These are phyloP conservation scores for Rhabdomys pumilio DNA, from an alignment of 2,797 vertebrate genomes.

Conservation along the genomic window DNA sequence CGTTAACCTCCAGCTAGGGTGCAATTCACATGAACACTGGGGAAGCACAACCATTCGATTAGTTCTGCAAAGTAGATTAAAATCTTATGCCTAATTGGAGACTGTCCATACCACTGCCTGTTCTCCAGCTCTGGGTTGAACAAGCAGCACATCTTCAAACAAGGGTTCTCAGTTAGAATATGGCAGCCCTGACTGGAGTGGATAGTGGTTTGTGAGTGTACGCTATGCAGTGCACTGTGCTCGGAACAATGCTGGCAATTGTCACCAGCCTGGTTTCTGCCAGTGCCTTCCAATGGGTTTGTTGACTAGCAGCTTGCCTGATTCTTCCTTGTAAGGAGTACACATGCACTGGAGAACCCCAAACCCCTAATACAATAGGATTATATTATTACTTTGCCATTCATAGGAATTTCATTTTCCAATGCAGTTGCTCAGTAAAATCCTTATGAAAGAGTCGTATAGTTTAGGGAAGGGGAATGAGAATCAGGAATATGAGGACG, in stretches of 20 bases:
- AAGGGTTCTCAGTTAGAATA: neutral
- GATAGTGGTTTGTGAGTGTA: neutral
- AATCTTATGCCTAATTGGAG: conserved; percentile 84
- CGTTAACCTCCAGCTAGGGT: conserved; percentile 85
- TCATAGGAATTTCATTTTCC: conserved; percentile 24
- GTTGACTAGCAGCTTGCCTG: conserved; percentile 55
- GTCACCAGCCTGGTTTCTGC: conserved; percentile 33
- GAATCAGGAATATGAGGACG: conserved; percentile 26
- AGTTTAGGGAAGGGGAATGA: conserved; percentile 10
- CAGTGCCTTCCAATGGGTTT: neutral
- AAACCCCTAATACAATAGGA: neutral
- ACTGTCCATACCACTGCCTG: conserved; percentile 73
- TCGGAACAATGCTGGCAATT: neutral
- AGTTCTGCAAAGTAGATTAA: conserved; percentile 84
- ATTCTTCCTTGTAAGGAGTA: conserved; percentile 13
- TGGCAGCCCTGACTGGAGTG: neutral
- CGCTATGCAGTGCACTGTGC: neutral
- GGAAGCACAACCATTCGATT: conserved; percentile 82
- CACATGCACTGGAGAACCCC: neutral
- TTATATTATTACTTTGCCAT: neutral
- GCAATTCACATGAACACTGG: conserved; percentile 81
- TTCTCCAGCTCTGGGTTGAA: conserved; percentile 53
- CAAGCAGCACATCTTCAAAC: conserved; percentile 30
- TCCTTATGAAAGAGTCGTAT: conserved; percentile 2
- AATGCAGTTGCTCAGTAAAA: conserved; percentile 37